Evolutionary conservation across 2,113 vertebrate genomes (phyloP).

Genomic region (Jacana jacana): DNA sequence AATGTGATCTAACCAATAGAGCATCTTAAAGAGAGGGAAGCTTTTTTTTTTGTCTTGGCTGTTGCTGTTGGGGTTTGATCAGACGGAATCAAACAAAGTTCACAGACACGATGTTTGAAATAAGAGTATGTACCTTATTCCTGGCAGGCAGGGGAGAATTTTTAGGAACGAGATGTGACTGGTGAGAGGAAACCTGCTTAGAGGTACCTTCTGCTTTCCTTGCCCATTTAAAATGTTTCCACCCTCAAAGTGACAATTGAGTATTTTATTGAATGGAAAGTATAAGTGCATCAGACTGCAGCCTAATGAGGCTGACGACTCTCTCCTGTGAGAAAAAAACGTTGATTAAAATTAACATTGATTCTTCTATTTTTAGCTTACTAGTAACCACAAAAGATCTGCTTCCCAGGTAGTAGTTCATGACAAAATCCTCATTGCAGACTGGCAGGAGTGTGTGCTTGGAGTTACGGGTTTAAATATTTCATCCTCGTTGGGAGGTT

Average conservation of each 20-base stretch:
- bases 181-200: conserved; percentile 13
- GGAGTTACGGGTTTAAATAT: neutral
- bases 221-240: neutral
- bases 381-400: neutral
- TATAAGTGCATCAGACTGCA: neutral
- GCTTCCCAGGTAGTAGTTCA: conserved; percentile 1
- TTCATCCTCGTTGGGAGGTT: neutral
- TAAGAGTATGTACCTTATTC: neutral
- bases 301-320: neutral
- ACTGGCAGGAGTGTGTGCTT: neutral
- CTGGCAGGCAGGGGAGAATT: neutral
- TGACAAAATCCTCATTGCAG: neutral
- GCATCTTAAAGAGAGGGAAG: conserved; percentile 30
- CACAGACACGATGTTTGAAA: conserved; percentile 1
- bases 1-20: conserved; percentile 50
- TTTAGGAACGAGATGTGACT: conserved; percentile 1
- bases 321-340: neutral
- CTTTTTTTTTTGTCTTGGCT: neutral
- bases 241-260: no score
- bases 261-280: conserved; percentile 31
- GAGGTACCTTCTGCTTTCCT: conserved; percentile 19
- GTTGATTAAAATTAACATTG: neutral
- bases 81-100: conserved; percentile 40
- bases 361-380: conserved; percentile 1
- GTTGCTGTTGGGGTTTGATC: conserved; percentile 19